Evolutionary conservation across 2,888 invertebrate genomes (phyloP).

Genomic region (Melieria crassipennis): DNA sequence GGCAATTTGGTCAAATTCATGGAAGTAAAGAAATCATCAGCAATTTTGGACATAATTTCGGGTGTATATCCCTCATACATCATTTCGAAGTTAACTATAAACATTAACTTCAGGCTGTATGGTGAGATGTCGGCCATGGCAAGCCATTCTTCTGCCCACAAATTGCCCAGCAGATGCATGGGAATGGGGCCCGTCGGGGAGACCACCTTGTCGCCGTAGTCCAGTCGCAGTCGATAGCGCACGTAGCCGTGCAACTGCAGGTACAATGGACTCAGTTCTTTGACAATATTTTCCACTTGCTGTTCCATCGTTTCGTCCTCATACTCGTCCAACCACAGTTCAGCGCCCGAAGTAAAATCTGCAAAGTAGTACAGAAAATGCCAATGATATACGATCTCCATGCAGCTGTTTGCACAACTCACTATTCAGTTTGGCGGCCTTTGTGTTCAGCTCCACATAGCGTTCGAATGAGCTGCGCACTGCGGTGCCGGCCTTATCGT

Average conservation of each 20-base stretch:
- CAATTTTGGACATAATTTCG: slow-evolving; percentile 81
- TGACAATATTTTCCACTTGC: slow-evolving; percentile 76
- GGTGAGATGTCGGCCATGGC: slow-evolving; percentile 71
- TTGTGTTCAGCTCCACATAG: slow-evolving; percentile 75
- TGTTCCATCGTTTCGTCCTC: slow-evolving; percentile 77
- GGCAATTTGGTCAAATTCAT: slow-evolving; percentile 85
- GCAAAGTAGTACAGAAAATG: slow-evolving; percentile 27
- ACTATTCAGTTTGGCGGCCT: slow-evolving; percentile 79
- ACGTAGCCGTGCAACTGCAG: slow-evolving; percentile 86
- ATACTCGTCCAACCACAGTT: slow-evolving; percentile 77
- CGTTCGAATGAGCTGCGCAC: slow-evolving; percentile 72
- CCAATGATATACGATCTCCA: neutral
- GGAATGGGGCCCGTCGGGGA: slow-evolving; percentile 78
- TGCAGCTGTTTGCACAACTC: slow-evolving; percentile 46
- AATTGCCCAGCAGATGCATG: slow-evolving; percentile 81
- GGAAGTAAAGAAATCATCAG: slow-evolving; percentile 87
- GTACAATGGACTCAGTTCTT: slow-evolving; percentile 82
- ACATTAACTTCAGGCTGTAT: slow-evolving; percentile 74
- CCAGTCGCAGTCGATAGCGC: slow-evolving; percentile 74
- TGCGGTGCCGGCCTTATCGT: slow-evolving; percentile 76
- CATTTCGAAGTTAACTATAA: slow-evolving; percentile 81
- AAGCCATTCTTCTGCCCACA: slow-evolving; percentile 87
- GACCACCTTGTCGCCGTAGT: slow-evolving; percentile 76
- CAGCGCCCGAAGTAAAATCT: slow-evolving; percentile 77
- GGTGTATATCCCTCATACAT: slow-evolving; percentile 78